A percentile compares a stretch with the other conserved stretches of the same genome.
Evolutionary conservation across 2,888 invertebrate species (phyloP).

Genomic region (Norana najaformis): DNA sequence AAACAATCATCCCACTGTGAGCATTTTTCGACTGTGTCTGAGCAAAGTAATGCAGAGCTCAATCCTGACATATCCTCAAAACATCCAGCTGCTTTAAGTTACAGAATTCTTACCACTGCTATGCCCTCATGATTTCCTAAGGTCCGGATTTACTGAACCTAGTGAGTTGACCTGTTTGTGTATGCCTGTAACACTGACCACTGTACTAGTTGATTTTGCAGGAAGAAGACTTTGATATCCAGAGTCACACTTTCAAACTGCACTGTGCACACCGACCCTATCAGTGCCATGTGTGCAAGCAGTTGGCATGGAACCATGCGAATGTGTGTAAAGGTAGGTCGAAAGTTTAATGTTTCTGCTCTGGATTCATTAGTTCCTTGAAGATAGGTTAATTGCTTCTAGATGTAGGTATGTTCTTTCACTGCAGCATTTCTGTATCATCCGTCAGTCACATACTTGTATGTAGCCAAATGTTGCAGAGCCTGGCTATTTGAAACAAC

Average conservation of each 20-base stretch:
- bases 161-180: background rate
- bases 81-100: background rate
- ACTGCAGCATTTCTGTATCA: background rate
- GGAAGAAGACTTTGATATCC: background rate
- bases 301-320: slow-evolving; percentile 19
- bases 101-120: background rate
- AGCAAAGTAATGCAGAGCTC: background rate
- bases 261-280: background rate
- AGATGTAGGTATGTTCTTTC: background rate
- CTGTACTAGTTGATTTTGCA: background rate
- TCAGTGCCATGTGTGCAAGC: slow-evolving; percentile 13
- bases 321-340: background rate
- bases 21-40: background rate
- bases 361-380: background rate
- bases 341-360: background rate
- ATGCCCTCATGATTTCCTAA: background rate
- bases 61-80: background rate
- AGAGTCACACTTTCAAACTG: background rate
- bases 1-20: background rate
- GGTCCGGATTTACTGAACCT: background rate
- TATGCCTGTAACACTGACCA: background rate
- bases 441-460: background rate
- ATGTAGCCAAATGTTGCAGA: background rate
- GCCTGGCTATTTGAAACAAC: background rate
- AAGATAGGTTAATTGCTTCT: background rate